Percentiles rank a stretch among this genome's conserved stretches.
These are phyloP conservation scores for Parelbella ahira DNA, from an alignment of 2,888 invertebrate species.

Conservation along the genomic window DNA sequence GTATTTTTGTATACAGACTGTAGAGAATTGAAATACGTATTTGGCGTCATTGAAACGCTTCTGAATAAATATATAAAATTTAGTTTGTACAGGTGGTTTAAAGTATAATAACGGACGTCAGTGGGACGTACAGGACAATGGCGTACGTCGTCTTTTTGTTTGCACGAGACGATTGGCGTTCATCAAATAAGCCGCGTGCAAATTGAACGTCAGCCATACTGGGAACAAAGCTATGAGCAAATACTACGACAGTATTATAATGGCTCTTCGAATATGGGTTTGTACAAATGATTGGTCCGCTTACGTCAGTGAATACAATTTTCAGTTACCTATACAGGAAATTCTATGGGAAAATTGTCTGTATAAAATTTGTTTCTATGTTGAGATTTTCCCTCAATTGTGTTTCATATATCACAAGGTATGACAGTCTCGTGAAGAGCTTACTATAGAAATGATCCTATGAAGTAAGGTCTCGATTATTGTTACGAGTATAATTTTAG, in stretches of 20 bases:
- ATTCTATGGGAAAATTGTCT: no score
- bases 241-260: conserved; percentile 12
- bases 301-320: no score
- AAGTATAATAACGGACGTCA: conserved; percentile 16
- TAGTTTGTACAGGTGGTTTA: conserved; percentile 29
- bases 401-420: no score
- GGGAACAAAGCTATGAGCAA: conserved; percentile 10
- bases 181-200: conserved; percentile 23
- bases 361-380: no score
- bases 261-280: conserved; percentile 1
- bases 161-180: conserved; percentile 18
- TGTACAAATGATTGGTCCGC: neutral
- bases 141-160: conserved; percentile 12
- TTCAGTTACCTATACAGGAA: no score
- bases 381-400: no score
- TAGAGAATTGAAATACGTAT: neutral
- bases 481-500: no score
- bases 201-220: conserved; percentile 15
- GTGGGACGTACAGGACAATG: conserved; percentile 19
- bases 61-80: conserved; percentile 22
- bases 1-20: no score
- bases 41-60: neutral
- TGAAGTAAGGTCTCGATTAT: no score
- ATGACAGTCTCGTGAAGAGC: no score
- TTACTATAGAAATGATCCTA: no score